Base-by-base conservation (phyloP, 2,888 invertebrate genomes). In the Chromoteleia sp. region DNA sequence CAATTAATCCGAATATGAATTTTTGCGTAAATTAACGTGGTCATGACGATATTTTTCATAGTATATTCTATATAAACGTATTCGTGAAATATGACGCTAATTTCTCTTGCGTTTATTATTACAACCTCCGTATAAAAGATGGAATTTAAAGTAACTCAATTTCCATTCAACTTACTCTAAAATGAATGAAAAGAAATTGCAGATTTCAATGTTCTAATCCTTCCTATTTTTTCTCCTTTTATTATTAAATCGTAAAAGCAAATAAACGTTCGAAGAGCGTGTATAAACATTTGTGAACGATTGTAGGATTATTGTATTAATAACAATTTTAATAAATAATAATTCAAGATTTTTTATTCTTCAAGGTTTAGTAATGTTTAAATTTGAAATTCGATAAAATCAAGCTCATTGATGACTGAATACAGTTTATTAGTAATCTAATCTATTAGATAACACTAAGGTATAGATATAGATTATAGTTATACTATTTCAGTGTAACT, bases 51-150 rank as follows among this genome's bases (percentile, higher is more conserved):
- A 29, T 59, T 43, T 29, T 59, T 43, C 29, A 43, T 3, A 15
- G 10, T 43, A 43, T 41, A 41, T 43, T 59, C 29, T 41, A 43
- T 29, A 43, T 15, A 41, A 59, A 15, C 17, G 1, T 21, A 29
- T n/a, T 59, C 29, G 43, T 15, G 59, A 59, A 59, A 43, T 43
- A 43, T 59, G 29, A 10, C 21, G 15, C 29, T 59, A 43, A 59
- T 59, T 59, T 43, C 43, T 29, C 41, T 41, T 41, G 14, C 58
- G 41, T 58, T 43, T 59, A 59, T 59, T 59, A 43, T 59, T 59
- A 59, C 59, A 43, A 43, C 25, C 36, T 30, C 19, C n/a, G 15
- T 43, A 43, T 59, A 12, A 15, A 43, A 59, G 5, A 56, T 56
- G 56, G 39, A 36, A 43, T 59, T 59, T 59, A 41, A 59, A 59